These are phyloP conservation scores for Amblyopsis rosae DNA, from an alignment of 2,113 vertebrate genomes.

Conservation along the genomic window DNA sequence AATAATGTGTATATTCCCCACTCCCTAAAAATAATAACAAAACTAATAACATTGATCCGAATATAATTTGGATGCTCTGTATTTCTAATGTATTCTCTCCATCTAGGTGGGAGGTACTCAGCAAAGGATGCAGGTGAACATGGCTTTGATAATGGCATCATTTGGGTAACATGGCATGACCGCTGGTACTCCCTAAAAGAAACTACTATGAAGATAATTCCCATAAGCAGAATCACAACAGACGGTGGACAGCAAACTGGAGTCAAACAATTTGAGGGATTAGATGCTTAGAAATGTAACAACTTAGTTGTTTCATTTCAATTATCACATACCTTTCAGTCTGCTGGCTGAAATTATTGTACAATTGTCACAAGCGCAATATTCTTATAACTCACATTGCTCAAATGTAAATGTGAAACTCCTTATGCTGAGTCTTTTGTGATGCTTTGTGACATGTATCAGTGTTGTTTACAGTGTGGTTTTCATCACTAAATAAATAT, in stretches of 20 bases:
- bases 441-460: background rate
- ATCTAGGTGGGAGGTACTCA: constrained; percentile 84
- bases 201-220: constrained; percentile 94
- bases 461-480: constrained; percentile 12
- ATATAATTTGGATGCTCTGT: background rate
- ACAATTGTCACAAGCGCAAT: constrained; percentile 4
- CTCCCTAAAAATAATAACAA: background rate
- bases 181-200: constrained; percentile 96
- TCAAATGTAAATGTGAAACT: constrained; percentile 7
- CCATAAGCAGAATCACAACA: constrained; percentile 78
- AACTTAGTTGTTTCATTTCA: background rate
- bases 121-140: constrained; percentile 73
- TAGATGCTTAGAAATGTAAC: constrained; percentile 37
- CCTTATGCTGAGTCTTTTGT: constrained; percentile 12
- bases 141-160: constrained; percentile 89
- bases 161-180: constrained; percentile 89
- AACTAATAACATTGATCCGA: background rate
- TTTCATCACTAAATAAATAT: constrained; percentile 46
- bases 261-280: constrained; percentile 75
- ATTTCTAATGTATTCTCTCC: constrained; percentile 11
- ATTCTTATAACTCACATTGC: background rate
- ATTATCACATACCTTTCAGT: background rate
- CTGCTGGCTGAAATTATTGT: background rate
- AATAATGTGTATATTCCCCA: background rate
- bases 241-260: constrained; percentile 77